A percentile compares a stretch with the other conserved stretches of the same genome.
phyloP scores from a whole-genome alignment of 2,888 invertebrate genomes.

The Papilio gigon region DNA sequence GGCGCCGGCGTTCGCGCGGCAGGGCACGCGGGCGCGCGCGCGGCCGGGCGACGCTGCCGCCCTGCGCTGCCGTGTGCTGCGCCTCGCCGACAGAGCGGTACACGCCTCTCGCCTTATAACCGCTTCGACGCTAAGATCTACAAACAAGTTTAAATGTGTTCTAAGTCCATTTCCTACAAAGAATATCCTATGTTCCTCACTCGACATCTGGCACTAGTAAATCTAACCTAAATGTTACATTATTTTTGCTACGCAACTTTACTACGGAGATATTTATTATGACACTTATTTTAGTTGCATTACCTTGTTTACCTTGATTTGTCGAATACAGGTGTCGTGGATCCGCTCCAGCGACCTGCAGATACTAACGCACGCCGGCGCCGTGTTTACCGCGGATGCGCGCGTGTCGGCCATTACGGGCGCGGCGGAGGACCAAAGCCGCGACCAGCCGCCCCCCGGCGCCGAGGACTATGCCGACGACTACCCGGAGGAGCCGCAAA shows the following conservation, averaged over 20 bases:
- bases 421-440: constrained; percentile 60
- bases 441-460: constrained; percentile 60
- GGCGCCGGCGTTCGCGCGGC: constrained; percentile 43
- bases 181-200: no score
- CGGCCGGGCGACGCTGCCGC: constrained; percentile 58
- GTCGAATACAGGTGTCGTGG: constrained; percentile 85
- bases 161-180: no score
- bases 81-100: constrained; percentile 64
- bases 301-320: background rate
- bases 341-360: constrained; percentile 86
- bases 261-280: background rate
- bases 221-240: no score
- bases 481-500: constrained; percentile 72
- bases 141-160: no score
- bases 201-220: no score
- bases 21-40: constrained; percentile 55
- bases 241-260: background rate
- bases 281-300: background rate
- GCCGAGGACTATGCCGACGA: constrained; percentile 66
- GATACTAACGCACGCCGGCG: constrained; percentile 85
- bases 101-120: no score
- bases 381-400: constrained; percentile 86
- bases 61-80: constrained; percentile 63
- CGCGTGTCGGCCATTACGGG: constrained; percentile 84
- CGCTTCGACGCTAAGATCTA: no score